Evolutionary conservation across 2,113 vertebrate genomes (phyloP).

Genomic region (Oenanthe melanoleuca): DNA sequence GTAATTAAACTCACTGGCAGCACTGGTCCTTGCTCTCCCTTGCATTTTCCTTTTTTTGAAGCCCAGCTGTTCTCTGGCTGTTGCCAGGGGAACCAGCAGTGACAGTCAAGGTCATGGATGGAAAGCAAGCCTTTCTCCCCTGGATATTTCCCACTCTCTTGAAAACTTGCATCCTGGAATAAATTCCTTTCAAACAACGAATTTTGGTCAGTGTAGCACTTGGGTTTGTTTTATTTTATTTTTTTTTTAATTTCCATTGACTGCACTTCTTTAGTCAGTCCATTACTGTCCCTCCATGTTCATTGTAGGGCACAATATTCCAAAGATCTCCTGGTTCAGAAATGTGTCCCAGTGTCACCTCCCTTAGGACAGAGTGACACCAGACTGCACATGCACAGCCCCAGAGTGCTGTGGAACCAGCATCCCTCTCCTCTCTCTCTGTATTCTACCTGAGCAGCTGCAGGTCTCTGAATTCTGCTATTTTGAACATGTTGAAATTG

Average conservation of each 20-base stretch:
- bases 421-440: neutral
- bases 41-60: neutral
- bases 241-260: neutral
- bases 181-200: neutral
- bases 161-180: neutral
- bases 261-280: neutral
- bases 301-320: neutral
- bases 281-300: neutral
- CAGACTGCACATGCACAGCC: neutral
- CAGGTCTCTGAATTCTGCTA: neutral
- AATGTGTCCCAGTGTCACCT: neutral
- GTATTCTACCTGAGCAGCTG: neutral
- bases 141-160: neutral
- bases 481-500: neutral
- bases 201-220: neutral
- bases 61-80: slow-evolving; percentile 21
- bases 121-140: neutral
- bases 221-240: no score
- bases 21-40: neutral
- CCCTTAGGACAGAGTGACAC: neutral
- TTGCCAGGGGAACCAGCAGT: slow-evolving; percentile 26
- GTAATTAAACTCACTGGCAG: slow-evolving; percentile 11
- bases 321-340: neutral
- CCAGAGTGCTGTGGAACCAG: neutral
- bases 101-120: neutral